These are phyloP conservation scores for Amblyraja radiata DNA, from an alignment of 2,797 vertebrate species.

Conservation along the genomic window DNA sequence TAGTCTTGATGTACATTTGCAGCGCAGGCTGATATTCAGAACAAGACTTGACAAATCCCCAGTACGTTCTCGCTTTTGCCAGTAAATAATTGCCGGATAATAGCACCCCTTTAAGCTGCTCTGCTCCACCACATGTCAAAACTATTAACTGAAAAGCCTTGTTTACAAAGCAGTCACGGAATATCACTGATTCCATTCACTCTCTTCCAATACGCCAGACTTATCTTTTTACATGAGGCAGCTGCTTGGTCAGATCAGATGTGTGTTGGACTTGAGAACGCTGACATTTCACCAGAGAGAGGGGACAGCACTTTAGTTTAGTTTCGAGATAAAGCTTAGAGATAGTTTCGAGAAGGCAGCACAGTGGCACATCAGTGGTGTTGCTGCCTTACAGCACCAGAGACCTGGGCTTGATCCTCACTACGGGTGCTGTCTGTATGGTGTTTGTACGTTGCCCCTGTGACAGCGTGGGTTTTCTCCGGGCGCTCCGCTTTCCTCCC, in stretches of 20 bases:
- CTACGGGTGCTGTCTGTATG: too few species aligned
- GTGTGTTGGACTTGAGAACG: not conserved
- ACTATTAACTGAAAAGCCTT: constrained; percentile 25
- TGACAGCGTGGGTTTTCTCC: too few species aligned
- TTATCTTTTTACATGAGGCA: not conserved
- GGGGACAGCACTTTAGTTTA: too few species aligned
- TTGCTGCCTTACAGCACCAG: too few species aligned
- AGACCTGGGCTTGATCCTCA: too few species aligned
- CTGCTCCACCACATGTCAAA: constrained; percentile 26
- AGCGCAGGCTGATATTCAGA: constrained; percentile 3
- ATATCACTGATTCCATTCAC: constrained; percentile 6
- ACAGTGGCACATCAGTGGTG: too few species aligned
- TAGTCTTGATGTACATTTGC: not conserved
- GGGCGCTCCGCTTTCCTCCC: too few species aligned
- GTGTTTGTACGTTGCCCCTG: too few species aligned
- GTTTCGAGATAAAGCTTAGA: too few species aligned
- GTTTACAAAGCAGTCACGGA: constrained; percentile 31
- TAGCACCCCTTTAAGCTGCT: constrained; percentile 29
- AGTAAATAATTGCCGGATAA: constrained; percentile 29
- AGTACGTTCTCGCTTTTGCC: constrained; percentile 2
- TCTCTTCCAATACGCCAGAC: not conserved
- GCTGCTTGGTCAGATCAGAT: not conserved
- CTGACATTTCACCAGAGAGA: not conserved
- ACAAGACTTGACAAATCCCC: constrained; percentile 28
- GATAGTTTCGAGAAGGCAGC: too few species aligned